Percentiles rank a stretch among this genome's conserved stretches.
phyloP scores from a whole-genome alignment of 2,113 vertebrate genomes.

The Ranitomeya variabilis region DNA sequence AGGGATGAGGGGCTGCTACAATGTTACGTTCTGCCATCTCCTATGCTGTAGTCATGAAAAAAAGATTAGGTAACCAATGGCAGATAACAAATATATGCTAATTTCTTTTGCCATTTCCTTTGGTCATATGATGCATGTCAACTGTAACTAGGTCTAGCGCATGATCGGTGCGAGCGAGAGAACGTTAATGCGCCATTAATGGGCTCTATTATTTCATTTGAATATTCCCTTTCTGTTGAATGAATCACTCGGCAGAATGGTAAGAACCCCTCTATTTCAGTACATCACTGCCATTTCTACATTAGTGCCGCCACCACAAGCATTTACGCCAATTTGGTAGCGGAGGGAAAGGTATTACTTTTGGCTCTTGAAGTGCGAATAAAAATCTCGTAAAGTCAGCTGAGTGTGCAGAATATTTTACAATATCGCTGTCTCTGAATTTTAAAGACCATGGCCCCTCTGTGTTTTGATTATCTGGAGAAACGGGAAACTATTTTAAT shows the following conservation, averaged over 20 bases:
- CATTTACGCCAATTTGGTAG: conserved; percentile 60
- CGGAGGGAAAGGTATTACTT: conserved; percentile 60
- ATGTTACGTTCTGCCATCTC: neutral
- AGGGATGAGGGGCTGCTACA: conserved; percentile 41
- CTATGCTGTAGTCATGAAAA: conserved; percentile 26
- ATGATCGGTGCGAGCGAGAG: conserved; percentile 10
- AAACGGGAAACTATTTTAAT: conserved; percentile 55
- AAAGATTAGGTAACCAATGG: conserved; percentile 46
- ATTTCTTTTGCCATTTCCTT: conserved; percentile 25
- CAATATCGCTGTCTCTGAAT: conserved; percentile 57
- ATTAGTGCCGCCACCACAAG: conserved; percentile 58
- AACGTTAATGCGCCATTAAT: conserved; percentile 50
- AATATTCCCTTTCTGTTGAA: conserved; percentile 53
- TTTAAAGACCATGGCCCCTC: conserved; percentile 51
- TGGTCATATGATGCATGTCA: conserved; percentile 38
- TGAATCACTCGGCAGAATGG: conserved; percentile 50
- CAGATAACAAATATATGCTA: conserved; percentile 44
- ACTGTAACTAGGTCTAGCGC: conserved; percentile 39
- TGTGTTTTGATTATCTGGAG: conserved; percentile 59
- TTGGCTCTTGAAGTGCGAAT: conserved; percentile 62
- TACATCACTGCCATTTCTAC: conserved; percentile 60
- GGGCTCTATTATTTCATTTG: conserved; percentile 50
- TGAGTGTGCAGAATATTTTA: conserved; percentile 61
- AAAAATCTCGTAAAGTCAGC: conserved; percentile 60
- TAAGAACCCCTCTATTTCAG: conserved; percentile 36